Evolutionary conservation across 1,140 invertebrate species (phyloP).

Genomic region (Heliothis virescens): DNA sequence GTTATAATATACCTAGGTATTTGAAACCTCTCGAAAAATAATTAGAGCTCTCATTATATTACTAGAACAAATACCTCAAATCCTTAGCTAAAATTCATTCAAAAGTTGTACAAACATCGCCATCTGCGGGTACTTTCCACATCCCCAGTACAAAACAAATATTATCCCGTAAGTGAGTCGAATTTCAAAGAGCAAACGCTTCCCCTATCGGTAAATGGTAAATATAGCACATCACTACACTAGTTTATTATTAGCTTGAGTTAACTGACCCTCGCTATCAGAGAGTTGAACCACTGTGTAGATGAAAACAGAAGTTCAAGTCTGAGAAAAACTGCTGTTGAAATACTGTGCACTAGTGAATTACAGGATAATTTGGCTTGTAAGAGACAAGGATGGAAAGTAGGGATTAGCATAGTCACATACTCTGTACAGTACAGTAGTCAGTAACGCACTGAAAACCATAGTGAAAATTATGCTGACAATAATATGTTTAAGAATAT

Average conservation of each 20-base stretch:
- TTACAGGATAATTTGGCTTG: not conserved
- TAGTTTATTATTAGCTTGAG: conserved; percentile 30
- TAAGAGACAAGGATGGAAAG: no score
- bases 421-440: no score
- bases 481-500: no score
- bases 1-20: no score
- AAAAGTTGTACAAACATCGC: no score
- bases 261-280: conserved; percentile 38
- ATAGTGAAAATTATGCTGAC: no score
- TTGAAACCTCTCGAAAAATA: no score
- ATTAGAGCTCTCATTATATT: no score
- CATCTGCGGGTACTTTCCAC: not conserved
- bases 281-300: not conserved
- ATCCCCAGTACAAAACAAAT: conserved; percentile 16
- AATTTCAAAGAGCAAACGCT: conserved; percentile 25
- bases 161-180: conserved; percentile 7
- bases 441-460: no score
- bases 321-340: not conserved
- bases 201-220: conserved; percentile 27
- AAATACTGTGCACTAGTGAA: not conserved
- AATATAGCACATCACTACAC: conserved; percentile 30
- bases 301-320: not conserved
- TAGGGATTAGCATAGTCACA: no score
- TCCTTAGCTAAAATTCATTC: no score
- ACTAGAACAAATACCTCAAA: no score